Evolutionary conservation across 2,113 vertebrate genomes (phyloP).

Genomic region (Orientallactaga bullata): DNA sequence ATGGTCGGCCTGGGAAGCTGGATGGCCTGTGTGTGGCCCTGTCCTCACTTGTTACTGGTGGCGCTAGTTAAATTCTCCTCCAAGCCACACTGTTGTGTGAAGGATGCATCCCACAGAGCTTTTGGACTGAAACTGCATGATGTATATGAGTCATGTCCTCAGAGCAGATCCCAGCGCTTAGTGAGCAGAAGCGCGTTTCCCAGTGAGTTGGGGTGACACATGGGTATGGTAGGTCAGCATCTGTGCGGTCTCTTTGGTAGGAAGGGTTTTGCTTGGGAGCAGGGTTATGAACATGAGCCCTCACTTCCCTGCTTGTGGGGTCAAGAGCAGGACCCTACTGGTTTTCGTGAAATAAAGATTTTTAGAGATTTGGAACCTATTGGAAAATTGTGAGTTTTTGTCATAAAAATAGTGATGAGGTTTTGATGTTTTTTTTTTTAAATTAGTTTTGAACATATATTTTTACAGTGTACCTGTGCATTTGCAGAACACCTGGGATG

Average conservation of each 20-base stretch:
- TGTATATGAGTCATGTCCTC: fast-evolving
- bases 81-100: too few relatives aligned
- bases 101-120: not conserved
- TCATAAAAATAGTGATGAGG: not conserved
- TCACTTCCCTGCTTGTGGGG: too few relatives aligned
- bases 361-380: not conserved
- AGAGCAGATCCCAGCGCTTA: fast-evolving
- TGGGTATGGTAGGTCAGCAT: not conserved
- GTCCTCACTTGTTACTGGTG: not conserved
- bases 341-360: not conserved
- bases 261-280: not conserved
- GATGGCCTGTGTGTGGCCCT: too few relatives aligned
- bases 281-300: not conserved
- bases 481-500: fast-evolving
- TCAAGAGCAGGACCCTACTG: not conserved
- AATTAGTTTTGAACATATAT: not conserved
- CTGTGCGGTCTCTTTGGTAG: too few relatives aligned
- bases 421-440: not conserved
- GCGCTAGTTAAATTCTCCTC: not conserved
- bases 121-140: not conserved
- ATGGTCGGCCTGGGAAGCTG: too few relatives aligned
- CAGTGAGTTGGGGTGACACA: too few relatives aligned
- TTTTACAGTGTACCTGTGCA: not conserved
- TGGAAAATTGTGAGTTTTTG: not conserved
- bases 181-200: not conserved